Evolutionary conservation across 2,888 invertebrate genomes (phyloP).

Genomic region (Onthophagus sagittarius): DNA sequence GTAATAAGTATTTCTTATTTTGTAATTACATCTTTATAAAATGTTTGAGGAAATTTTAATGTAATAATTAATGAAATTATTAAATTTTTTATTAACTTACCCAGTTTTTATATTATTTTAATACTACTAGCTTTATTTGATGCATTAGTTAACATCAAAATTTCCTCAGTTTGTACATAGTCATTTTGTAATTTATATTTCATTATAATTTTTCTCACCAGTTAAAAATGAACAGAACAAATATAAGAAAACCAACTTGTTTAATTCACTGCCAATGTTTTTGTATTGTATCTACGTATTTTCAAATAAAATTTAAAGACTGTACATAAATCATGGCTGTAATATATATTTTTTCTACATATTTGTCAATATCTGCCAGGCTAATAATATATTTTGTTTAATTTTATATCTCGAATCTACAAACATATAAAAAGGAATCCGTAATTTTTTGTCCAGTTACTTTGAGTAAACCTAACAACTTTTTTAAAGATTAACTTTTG

Average conservation of each 20-base stretch:
- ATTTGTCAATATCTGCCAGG: too few species aligned
- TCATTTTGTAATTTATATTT: not conserved
- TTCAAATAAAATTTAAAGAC: constrained; percentile 1
- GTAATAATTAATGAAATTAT: not conserved
- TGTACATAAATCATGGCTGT: too few species aligned
- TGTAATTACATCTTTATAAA: not conserved
- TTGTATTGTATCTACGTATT: constrained; percentile 8
- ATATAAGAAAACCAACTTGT: not conserved
- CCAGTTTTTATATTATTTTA: too few species aligned
- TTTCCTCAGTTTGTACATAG: constrained; percentile 1
- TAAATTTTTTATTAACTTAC: not conserved
- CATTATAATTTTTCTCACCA: not conserved
- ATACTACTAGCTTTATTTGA: not conserved
- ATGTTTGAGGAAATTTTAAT: not conserved
- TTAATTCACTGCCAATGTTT: constrained; percentile 3
- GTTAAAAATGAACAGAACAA: not conserved
- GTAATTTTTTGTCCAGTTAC: too few species aligned
- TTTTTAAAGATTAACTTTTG: too few species aligned
- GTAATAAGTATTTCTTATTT: constrained; percentile 5
- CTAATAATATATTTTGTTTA: too few species aligned
- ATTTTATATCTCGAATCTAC: too few species aligned
- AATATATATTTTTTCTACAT: too few species aligned
- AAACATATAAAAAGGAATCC: too few species aligned
- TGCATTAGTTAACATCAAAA: not conserved
- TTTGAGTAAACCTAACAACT: too few species aligned